phyloP scores from a whole-genome alignment of 2,888 invertebrate species.

The Ryuthela nishihirai region DNA sequence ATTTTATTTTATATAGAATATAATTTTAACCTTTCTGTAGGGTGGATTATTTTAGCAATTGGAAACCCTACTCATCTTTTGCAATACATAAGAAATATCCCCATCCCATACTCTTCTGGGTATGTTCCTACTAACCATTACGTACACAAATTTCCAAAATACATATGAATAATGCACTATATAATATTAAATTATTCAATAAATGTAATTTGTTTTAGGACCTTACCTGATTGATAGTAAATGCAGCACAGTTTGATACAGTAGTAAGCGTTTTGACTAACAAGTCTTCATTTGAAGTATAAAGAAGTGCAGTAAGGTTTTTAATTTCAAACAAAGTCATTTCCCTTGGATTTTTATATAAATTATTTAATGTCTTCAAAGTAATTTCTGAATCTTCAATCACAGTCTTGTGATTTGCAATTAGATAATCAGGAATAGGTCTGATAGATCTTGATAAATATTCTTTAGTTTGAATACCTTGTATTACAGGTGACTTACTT shows the following conservation, averaged over 20 bases:
- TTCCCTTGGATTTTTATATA: conserved; percentile 46
- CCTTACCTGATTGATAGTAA: conserved; percentile 55
- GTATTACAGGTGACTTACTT: background rate
- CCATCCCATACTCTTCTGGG: too few relatives aligned
- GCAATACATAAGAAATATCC: too few relatives aligned
- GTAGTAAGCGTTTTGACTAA: conserved; percentile 55
- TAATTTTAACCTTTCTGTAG: too few relatives aligned
- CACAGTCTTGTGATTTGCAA: background rate
- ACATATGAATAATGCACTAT: too few relatives aligned
- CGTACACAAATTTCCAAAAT: too few relatives aligned
- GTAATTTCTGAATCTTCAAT: conserved; percentile 41
- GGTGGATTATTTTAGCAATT: too few relatives aligned
- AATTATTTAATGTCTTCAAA: conserved; percentile 39
- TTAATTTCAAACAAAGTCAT: conserved; percentile 54
- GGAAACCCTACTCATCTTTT: too few relatives aligned
- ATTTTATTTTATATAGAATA: too few relatives aligned
- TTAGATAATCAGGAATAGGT: background rate
- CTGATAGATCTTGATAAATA: conserved; percentile 11
- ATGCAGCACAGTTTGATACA: conserved; percentile 56
- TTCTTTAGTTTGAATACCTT: conserved; percentile 1
- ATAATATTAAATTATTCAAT: too few relatives aligned
- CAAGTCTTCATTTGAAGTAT: conserved; percentile 54
- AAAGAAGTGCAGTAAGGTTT: conserved; percentile 53
- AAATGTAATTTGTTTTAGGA: too few relatives aligned
- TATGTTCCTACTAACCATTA: too few relatives aligned